These are phyloP conservation scores for Desoria tigrina DNA, from an alignment of 2,888 invertebrate species.

Conservation along the genomic window DNA sequence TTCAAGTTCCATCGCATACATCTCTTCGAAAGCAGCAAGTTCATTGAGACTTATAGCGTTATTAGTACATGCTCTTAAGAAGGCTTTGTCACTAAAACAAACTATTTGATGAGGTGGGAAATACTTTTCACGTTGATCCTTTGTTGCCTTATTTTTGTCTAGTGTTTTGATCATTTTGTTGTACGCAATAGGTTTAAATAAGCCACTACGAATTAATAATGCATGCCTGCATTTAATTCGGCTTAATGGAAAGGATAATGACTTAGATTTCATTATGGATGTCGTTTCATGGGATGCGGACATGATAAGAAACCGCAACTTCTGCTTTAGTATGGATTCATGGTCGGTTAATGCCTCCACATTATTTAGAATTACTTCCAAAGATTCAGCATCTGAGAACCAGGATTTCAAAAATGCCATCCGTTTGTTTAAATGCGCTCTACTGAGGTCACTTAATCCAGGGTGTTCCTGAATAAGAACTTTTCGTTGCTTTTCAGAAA, in stretches of 20 bases:
- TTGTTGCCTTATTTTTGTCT: constrained; percentile 35
- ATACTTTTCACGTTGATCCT: constrained; percentile 39
- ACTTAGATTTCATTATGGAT: constrained; percentile 33
- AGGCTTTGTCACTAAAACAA: constrained; percentile 42
- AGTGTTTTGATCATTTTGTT: constrained; percentile 40
- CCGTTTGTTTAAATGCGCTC: constrained; percentile 18
- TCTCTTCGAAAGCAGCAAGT: constrained; percentile 48
- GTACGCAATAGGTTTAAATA: constrained; percentile 43
- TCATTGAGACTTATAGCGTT: constrained; percentile 38
- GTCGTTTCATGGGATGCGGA: constrained; percentile 40
- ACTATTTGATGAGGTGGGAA: constrained; percentile 43
- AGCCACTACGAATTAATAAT: constrained; percentile 47
- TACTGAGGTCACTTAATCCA: constrained; percentile 25
- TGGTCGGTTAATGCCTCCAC: constrained; percentile 30
- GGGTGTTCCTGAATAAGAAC: constrained; percentile 34
- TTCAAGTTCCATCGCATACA: too few species aligned
- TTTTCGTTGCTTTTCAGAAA: constrained; percentile 28
- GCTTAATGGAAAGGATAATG: constrained; percentile 24
- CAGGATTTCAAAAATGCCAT: constrained; percentile 37
- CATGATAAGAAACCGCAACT: constrained; percentile 44
- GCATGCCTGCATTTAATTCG: constrained; percentile 45
- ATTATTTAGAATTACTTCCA: constrained; percentile 35
- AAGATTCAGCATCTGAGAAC: constrained; percentile 35
- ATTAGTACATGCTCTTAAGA: constrained; percentile 43
- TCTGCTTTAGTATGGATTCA: constrained; percentile 24